These are phyloP conservation scores for Strigamia maritima DNA, from an alignment of 2,888 invertebrate species.

Conservation along the genomic window DNA sequence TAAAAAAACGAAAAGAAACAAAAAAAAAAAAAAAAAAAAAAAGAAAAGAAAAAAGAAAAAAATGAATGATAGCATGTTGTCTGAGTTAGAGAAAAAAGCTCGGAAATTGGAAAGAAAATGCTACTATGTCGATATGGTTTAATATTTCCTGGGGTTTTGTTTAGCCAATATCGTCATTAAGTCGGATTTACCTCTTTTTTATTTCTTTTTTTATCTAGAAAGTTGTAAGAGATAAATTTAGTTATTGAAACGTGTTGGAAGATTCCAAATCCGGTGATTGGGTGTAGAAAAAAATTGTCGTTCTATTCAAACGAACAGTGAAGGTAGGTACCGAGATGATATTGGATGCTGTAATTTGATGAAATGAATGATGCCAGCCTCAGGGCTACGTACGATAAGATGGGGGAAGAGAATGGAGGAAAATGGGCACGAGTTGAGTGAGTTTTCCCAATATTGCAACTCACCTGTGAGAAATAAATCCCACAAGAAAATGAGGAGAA, in stretches of 20 bases:
- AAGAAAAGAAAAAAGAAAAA: background rate
- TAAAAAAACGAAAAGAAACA: background rate
- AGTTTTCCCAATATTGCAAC: slow-evolving; percentile 25
- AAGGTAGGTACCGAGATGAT: background rate
- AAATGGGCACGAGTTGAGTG: slow-evolving; percentile 9
- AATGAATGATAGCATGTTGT: background rate
- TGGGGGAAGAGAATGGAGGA: background rate
- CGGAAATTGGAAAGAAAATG: background rate
- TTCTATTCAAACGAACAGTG: background rate
- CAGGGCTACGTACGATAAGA: background rate
- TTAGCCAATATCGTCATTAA: background rate
- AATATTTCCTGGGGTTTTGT: background rate
- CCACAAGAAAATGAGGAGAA: slow-evolving; percentile 14
- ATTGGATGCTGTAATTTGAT: slow-evolving; percentile 25
- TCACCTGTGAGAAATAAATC: slow-evolving; percentile 25
- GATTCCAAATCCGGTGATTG: background rate
- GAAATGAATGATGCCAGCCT: slow-evolving; percentile 12
- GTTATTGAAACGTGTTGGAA: background rate
- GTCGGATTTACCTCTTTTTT: background rate
- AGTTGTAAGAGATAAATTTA: background rate
- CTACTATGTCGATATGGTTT: background rate
- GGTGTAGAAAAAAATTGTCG: background rate
- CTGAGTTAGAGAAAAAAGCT: background rate
- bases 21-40: background rate
- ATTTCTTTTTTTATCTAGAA: background rate